A percentile compares a stretch with the other conserved stretches of the same genome.
Conservation (phyloP, 1,140 invertebrate genomes). For the Micrasema longulum region DNA sequence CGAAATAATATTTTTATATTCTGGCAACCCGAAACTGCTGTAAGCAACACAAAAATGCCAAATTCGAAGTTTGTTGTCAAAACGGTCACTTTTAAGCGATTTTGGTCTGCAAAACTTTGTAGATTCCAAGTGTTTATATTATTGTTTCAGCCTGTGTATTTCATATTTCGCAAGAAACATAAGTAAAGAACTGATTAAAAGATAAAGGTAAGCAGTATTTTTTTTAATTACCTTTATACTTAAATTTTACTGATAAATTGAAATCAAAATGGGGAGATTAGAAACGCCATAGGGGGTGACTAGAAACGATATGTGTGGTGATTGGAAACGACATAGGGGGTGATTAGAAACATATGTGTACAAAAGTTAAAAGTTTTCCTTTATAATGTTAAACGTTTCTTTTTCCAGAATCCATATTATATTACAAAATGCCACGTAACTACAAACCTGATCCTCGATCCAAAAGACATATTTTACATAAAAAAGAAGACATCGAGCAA, state of each 20-base stretch:
- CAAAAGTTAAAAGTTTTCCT: too few relatives aligned
- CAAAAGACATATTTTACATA: background rate
- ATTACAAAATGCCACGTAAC: constrained; percentile 5
- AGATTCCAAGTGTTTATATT: too few relatives aligned
- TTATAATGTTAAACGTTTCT: background rate
- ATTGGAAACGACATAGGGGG: too few relatives aligned
- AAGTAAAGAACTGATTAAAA: background rate
- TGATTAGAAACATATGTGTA: too few relatives aligned
- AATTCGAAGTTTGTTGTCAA: too few relatives aligned
- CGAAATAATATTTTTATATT: constrained; percentile 9
- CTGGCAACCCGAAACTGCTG: background rate
- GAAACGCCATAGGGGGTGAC: constrained; percentile 3
- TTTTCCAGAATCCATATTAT: background rate
- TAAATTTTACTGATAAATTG: background rate
- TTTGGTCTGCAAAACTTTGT: too few relatives aligned
- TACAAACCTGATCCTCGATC: constrained; percentile 4
- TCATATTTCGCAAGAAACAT: background rate
- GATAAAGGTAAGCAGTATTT: background rate
- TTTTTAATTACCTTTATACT: background rate
- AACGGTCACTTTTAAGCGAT: too few relatives aligned
- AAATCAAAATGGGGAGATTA: background rate
- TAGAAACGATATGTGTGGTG: constrained; percentile 1
- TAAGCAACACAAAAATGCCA: background rate
- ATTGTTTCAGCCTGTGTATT: background rate
- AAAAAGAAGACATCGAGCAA: constrained; percentile 1